phyloP scores from a whole-genome alignment of 2,888 invertebrate genomes.

The Sarcophaga carnaria region DNA sequence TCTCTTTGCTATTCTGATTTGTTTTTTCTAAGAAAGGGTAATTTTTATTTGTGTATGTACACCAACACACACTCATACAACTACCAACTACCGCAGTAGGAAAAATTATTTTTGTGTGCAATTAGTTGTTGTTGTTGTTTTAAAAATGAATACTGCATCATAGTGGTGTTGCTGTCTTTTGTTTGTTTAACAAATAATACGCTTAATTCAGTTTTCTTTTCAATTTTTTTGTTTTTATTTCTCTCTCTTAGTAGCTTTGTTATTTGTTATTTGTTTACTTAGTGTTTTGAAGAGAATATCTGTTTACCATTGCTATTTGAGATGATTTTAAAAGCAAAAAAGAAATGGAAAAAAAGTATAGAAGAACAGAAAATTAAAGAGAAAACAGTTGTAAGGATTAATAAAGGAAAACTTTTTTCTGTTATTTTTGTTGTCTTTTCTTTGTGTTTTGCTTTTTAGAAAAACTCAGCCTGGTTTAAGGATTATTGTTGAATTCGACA shows the following conservation, averaged over 20 bases:
- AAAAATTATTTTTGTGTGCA: not conserved
- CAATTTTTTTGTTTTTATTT: not conserved
- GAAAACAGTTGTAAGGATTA: not conserved
- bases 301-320: slow-evolving; percentile 1
- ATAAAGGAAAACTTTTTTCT: not conserved
- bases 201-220: slow-evolving; percentile 52
- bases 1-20: not conserved
- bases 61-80: not conserved
- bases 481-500: not conserved
- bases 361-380: not conserved
- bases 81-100: not conserved
- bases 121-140: not conserved
- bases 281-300: slow-evolving; percentile 3
- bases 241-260: not conserved
- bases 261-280: not conserved
- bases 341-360: not conserved
- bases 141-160: not conserved
- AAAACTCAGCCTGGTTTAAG: not conserved
- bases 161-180: not conserved
- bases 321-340: not conserved
- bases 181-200: slow-evolving; percentile 49
- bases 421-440: not conserved
- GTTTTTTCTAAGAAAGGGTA: not conserved
- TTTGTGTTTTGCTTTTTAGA: not conserved
- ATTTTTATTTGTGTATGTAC: not conserved